Evolutionary conservation across 2,888 invertebrate species (phyloP).

Genomic region (Abrostola triplasia): DNA sequence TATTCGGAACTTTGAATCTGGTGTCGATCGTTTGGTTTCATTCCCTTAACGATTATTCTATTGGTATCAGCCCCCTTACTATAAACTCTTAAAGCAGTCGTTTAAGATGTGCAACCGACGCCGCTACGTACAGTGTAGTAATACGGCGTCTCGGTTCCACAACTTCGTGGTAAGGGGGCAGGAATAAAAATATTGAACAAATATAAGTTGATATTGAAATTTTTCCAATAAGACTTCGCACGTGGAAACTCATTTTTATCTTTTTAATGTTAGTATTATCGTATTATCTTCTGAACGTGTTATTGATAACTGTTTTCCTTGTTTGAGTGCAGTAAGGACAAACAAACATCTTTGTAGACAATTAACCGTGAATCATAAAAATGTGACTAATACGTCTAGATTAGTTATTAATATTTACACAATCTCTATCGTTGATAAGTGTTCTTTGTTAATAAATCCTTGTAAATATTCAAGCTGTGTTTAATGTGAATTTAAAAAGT

Average conservation of each 20-base stretch:
- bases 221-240: too few relatives aligned
- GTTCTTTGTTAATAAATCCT: conserved; percentile 3
- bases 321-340: conserved; percentile 1
- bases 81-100: too few relatives aligned
- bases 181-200: too few relatives aligned
- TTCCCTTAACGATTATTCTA: too few relatives aligned
- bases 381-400: conserved; percentile 1
- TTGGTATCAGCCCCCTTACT: too few relatives aligned
- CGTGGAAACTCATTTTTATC: neutral
- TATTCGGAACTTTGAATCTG: too few relatives aligned
- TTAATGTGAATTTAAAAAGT: neutral
- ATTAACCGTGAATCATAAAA: neutral
- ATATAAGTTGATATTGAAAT: too few relatives aligned
- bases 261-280: neutral
- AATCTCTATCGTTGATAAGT: neutral
- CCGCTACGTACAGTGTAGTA: too few relatives aligned
- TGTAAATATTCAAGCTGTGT: neutral
- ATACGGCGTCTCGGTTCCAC: too few relatives aligned
- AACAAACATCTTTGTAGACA: neutral
- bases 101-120: too few relatives aligned
- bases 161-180: too few relatives aligned
- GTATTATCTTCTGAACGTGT: neutral
- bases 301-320: neutral
- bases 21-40: too few relatives aligned
- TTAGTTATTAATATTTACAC: neutral